These are phyloP conservation scores for Crotophaga sulcirostris DNA, from an alignment of 2,113 vertebrate genomes.

Conservation along the genomic window DNA sequence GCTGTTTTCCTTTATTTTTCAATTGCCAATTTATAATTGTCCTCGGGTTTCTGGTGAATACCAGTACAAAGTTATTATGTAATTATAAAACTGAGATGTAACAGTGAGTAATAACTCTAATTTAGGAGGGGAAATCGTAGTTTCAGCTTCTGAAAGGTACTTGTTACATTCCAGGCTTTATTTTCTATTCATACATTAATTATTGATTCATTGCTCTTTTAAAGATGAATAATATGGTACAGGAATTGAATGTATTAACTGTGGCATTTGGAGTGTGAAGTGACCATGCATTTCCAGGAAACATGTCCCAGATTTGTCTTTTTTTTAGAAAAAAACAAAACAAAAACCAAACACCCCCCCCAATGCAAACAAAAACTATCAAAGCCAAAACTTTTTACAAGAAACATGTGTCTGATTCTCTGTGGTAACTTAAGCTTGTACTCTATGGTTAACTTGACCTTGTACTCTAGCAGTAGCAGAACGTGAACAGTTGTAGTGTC, in stretches of 20 bases:
- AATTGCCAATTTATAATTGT: neutral
- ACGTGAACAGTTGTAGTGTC: neutral
- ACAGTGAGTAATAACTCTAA: neutral
- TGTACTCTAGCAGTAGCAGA: neutral
- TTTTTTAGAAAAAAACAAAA: neutral
- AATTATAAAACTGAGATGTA: neutral
- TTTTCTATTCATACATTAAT: neutral
- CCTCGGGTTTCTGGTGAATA: neutral
- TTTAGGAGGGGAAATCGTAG: fast-evolving
- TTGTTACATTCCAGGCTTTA: neutral
- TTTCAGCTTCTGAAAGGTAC: neutral
- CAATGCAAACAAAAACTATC: neutral
- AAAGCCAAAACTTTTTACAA: neutral
- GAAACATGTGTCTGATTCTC: neutral
- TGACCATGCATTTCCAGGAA: neutral
- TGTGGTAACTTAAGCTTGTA: neutral
- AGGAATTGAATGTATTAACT: neutral
- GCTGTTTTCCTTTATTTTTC: neutral
- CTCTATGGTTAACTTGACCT: neutral
- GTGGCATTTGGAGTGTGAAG: neutral
- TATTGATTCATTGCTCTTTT: neutral
- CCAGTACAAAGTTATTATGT: neutral
- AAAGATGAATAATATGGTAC: neutral
- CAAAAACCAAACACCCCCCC: too few relatives aligned
- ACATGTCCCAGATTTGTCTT: neutral